Percentiles rank a stretch among this genome's conserved stretches.
Conservation (phyloP, 2,888 invertebrate species). For the Rhimphoctona megacephalus region DNA sequence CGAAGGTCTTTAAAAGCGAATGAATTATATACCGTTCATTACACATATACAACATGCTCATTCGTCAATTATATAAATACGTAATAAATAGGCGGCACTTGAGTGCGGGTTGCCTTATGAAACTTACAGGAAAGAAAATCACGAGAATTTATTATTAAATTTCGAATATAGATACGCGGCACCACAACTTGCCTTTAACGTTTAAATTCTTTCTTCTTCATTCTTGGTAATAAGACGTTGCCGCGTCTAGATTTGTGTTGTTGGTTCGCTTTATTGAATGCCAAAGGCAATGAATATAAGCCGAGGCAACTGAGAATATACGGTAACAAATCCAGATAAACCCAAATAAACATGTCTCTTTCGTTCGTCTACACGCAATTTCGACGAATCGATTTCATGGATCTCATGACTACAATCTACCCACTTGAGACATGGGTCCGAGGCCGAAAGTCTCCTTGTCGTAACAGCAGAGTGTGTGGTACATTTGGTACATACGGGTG, state of each 20-base stretch:
- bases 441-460: constrained; percentile 46
- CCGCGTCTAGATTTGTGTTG: neutral
- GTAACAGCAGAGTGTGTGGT: constrained; percentile 19
- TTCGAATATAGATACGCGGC: too few species aligned
- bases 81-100: neutral
- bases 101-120: neutral
- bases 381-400: constrained; percentile 63
- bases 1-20: neutral
- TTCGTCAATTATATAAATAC: neutral
- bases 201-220: too few species aligned
- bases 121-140: neutral
- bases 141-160: neutral
- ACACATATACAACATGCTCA: neutral
- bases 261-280: neutral
- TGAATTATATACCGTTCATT: neutral
- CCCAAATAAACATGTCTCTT: constrained; percentile 34
- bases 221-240: too few species aligned
- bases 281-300: neutral
- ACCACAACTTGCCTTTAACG: too few species aligned
- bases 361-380: constrained; percentile 25
- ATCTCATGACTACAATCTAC: constrained; percentile 40
- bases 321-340: neutral
- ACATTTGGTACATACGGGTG: constrained; percentile 17
- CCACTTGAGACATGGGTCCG: constrained; percentile 37
- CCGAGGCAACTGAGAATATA: neutral